A percentile compares a stretch with the other conserved stretches of the same genome.
Evolutionary conservation across 2,113 vertebrate species (phyloP).

Genomic region (Rhadina sibilatrix): DNA sequence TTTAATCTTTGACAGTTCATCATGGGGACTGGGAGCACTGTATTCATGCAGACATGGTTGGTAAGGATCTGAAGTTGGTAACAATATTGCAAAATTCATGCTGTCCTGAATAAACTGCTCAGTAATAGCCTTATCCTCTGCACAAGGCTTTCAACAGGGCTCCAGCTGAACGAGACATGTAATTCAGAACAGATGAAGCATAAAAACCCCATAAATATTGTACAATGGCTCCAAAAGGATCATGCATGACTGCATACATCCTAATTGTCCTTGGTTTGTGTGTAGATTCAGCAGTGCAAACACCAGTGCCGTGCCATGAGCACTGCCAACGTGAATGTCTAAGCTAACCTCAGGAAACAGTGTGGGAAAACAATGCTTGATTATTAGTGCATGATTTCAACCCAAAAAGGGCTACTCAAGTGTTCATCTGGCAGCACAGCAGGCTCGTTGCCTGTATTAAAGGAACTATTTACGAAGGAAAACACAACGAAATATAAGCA

Average conservation of each 20-base stretch:
- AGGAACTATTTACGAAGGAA: neutral
- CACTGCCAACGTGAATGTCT: neutral
- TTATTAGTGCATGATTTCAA: neutral
- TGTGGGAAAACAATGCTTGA: neutral
- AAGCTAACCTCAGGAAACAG: neutral
- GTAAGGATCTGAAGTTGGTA: neutral
- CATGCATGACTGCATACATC: neutral
- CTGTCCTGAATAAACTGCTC: neutral
- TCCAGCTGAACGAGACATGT: neutral
- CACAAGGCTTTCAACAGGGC: neutral
- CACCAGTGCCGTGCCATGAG: neutral
- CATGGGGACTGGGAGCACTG: neutral
- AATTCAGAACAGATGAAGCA: constrained; percentile 37
- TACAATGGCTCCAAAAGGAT: neutral
- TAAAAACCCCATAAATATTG: constrained; percentile 27
- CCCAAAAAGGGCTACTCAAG: neutral
- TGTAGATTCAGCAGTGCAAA: neutral
- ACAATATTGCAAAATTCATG: neutral
- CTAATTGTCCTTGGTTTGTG: neutral
- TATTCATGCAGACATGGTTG: neutral
- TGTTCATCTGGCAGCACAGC: neutral
- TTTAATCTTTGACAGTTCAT: neutral
- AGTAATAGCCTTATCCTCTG: neutral
- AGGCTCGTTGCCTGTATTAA: neutral
- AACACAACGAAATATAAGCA: neutral